phyloP scores from a whole-genome alignment of 2,113 vertebrate species.

The Coreoperca whiteheadi region DNA sequence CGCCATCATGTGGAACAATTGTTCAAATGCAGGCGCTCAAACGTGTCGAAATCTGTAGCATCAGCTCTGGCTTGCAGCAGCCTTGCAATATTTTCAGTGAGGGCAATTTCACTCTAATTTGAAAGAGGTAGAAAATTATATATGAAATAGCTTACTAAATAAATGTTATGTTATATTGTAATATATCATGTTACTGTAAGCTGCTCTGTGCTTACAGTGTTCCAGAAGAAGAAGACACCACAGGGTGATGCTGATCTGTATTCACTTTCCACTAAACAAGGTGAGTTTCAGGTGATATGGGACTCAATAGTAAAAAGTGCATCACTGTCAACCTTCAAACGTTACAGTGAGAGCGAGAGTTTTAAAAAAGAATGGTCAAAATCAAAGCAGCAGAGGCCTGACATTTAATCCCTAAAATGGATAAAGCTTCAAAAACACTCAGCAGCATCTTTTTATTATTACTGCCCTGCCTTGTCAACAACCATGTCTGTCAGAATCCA shows the following conservation, averaged over 20 bases:
- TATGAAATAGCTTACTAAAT: background rate
- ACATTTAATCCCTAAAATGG: background rate
- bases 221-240: constrained; percentile 86
- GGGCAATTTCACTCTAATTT: background rate
- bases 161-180: background rate
- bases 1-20: constrained; percentile 73
- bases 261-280: constrained; percentile 79
- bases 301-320: background rate
- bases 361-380: background rate
- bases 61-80: background rate
- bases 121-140: background rate
- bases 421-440: background rate
- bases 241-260: constrained; percentile 75
- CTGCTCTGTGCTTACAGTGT: constrained; percentile 81
- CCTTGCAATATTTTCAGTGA: background rate
- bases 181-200: background rate
- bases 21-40: constrained; percentile 7
- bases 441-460: background rate
- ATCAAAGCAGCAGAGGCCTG: background rate
- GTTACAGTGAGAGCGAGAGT: background rate
- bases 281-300: constrained; percentile 66
- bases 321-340: background rate
- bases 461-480: background rate
- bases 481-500: too few relatives aligned
- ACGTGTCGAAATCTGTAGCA: background rate